These are phyloP conservation scores for Holothuria glaberrima DNA, from an alignment of 35 echinoderm and acorn worm genomes.

Conservation along the genomic window DNA sequence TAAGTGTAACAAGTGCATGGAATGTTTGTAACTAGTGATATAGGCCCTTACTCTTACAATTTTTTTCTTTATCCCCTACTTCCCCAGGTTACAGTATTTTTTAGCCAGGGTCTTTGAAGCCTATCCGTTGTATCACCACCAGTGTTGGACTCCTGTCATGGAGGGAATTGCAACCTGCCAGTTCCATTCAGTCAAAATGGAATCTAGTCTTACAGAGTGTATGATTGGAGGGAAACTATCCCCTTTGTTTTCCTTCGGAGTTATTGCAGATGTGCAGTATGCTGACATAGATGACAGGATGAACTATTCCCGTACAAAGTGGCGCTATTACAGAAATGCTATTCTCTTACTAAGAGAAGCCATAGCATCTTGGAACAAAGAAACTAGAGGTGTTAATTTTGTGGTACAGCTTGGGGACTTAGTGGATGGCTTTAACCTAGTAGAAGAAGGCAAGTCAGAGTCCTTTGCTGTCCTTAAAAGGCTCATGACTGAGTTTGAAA, in stretches of 20 bases:
- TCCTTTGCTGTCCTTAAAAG: constrained; percentile 12
- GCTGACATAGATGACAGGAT: constrained; percentile 70
- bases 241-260: constrained; percentile 79
- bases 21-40: no score
- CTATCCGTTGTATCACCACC: no score
- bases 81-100: no score
- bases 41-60: no score
- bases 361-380: constrained; percentile 66
- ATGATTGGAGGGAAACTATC: background rate
- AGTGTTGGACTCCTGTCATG: no score
- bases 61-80: no score
- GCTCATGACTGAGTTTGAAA: constrained; percentile 67
- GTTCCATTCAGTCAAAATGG: background rate
- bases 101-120: no score
- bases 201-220: background rate
- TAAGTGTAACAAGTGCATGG: no score
- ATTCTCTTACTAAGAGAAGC: constrained; percentile 55
- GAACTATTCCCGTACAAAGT: constrained; percentile 51
- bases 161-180: no score
- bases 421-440: constrained; percentile 80
- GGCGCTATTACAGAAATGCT: constrained; percentile 86
- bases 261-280: constrained; percentile 93
- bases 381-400: constrained; percentile 28
- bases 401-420: constrained; percentile 87
- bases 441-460: constrained; percentile 49